phyloP scores from a whole-genome alignment of 2,888 invertebrate species.

The Lasioglossum lativentre region DNA sequence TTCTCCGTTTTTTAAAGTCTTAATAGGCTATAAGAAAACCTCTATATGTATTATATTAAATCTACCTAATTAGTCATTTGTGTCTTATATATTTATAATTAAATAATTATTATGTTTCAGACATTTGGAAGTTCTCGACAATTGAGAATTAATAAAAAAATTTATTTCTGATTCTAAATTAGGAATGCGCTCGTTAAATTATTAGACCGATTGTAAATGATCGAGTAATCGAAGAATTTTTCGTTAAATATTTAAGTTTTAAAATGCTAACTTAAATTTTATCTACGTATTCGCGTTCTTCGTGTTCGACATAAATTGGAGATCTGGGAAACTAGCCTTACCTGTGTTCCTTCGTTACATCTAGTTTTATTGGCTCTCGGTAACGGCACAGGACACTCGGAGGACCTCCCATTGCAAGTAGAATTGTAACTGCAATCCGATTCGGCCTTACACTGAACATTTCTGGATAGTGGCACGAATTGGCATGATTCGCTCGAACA shows the following conservation, averaged over 20 bases:
- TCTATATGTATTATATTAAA: not conserved
- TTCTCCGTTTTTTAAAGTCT: not conserved
- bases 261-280: not conserved
- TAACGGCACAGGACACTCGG: slow-evolving; percentile 94
- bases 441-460: slow-evolving; percentile 92
- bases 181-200: not conserved
- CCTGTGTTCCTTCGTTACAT: slow-evolving; percentile 95
- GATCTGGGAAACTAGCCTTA: slow-evolving; percentile 78
- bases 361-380: slow-evolving; percentile 95
- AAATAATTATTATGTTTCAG: not conserved
- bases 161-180: not conserved
- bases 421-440: slow-evolving; percentile 96
- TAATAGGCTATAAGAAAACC: not conserved
- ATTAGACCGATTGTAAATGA: not conserved
- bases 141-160: too few species aligned
- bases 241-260: not conserved
- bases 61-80: not conserved
- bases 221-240: not conserved
- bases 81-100: too few species aligned
- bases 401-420: slow-evolving; percentile 93
- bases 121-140: not conserved
- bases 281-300: not conserved
- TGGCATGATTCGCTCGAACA: slow-evolving; percentile 92
- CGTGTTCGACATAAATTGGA: slow-evolving; percentile 4
- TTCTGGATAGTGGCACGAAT: slow-evolving; percentile 89